phyloP scores from a whole-genome alignment of 2,113 vertebrate species.

The Stictonetta naevosa region DNA sequence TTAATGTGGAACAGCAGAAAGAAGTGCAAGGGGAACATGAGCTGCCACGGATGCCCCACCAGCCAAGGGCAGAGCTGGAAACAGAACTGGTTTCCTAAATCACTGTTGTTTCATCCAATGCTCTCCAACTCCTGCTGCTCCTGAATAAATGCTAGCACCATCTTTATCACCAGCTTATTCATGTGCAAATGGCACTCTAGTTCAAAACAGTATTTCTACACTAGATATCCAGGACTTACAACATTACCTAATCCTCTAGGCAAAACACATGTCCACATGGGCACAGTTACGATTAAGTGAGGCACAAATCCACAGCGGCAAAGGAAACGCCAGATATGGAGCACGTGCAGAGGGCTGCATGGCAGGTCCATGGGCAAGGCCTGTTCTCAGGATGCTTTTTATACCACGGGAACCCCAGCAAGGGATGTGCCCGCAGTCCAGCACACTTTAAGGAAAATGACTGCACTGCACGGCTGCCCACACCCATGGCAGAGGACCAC shows the following conservation, averaged over 20 bases:
- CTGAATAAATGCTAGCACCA: neutral
- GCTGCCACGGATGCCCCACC: neutral
- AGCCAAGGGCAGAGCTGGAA: neutral
- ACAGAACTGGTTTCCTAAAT: neutral
- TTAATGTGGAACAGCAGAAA: fast-evolving
- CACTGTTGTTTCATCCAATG: fast-evolving
- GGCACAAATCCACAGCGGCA: neutral
- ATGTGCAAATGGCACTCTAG: neutral
- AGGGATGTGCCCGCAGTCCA: neutral
- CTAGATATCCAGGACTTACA: neutral
- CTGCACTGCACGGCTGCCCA: fast-evolving
- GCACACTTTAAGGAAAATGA: neutral
- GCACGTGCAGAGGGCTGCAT: fast-evolving
- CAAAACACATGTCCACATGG: neutral
- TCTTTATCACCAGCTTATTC: neutral
- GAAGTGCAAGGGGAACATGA: fast-evolving
- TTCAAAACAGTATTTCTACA: neutral
- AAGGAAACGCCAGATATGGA: neutral
- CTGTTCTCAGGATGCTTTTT: neutral
- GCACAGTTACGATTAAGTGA: neutral
- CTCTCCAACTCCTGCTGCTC: neutral
- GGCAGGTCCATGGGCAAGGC: neutral
- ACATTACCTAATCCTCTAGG: neutral
- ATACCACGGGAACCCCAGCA: neutral
- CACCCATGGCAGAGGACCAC: neutral